Conservation (phyloP, 2,888 invertebrate species). For the Plebejus anna region DNA sequence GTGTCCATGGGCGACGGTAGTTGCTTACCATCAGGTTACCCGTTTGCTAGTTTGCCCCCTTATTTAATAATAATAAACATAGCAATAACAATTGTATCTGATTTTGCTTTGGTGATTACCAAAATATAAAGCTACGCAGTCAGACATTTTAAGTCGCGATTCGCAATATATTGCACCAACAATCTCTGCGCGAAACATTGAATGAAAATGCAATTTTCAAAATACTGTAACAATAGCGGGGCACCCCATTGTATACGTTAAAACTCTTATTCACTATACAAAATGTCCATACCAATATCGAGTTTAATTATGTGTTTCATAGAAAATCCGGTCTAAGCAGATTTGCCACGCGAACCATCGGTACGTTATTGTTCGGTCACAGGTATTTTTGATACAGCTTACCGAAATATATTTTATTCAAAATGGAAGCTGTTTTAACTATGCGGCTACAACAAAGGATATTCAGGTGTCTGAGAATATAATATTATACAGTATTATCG, state of each 20-base stretch:
- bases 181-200: slow-evolving; percentile 34
- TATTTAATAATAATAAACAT: no score
- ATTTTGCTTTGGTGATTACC: neutral
- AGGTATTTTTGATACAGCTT: slow-evolving; percentile 30
- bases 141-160: slow-evolving; percentile 28
- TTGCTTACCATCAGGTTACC: no score
- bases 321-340: slow-evolving; percentile 41
- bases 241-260: slow-evolving; percentile 39
- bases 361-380: slow-evolving; percentile 30
- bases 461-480: neutral
- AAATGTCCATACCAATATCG: slow-evolving; percentile 38
- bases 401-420: slow-evolving; percentile 9
- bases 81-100: neutral
- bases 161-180: slow-evolving; percentile 37
- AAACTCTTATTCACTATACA: slow-evolving; percentile 36
- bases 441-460: neutral
- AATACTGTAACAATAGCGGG: slow-evolving; percentile 40
- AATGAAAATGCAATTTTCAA: slow-evolving; percentile 41
- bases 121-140: neutral
- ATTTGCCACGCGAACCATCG: slow-evolving; percentile 36
- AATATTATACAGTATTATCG: neutral
- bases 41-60: no score
- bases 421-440: slow-evolving; percentile 6
- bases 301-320: slow-evolving; percentile 42
- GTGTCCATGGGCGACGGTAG: no score